phyloP scores from a whole-genome alignment of 2,888 invertebrate species.

The Diabrotica balteata region DNA sequence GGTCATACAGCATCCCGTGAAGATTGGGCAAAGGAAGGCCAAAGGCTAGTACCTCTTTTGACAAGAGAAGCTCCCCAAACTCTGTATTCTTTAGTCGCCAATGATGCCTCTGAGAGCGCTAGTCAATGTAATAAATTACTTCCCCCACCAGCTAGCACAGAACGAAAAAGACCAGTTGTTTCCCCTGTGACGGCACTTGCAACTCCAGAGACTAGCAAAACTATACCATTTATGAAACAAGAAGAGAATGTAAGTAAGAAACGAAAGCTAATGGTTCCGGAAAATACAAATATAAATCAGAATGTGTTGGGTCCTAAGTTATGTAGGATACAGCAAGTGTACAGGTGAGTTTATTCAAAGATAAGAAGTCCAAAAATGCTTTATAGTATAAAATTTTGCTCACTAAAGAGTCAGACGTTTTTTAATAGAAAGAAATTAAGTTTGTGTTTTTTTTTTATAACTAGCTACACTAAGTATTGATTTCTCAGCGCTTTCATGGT shows the following conservation, averaged over 20 bases:
- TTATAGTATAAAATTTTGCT: too few species aligned
- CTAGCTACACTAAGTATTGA: too few species aligned
- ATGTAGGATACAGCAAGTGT: constrained; percentile 58
- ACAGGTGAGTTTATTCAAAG: constrained; percentile 48
- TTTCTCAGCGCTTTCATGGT: too few species aligned
- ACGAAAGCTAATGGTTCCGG: constrained; percentile 51
- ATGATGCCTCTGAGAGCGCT: constrained; percentile 74
- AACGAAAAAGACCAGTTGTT: constrained; percentile 53
- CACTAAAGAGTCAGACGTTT: too few species aligned
- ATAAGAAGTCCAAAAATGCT: too few species aligned
- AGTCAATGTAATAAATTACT: constrained; percentile 70
- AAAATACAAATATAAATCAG: constrained; percentile 54
- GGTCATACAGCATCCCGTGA: constrained; percentile 72
- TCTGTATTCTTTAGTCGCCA: constrained; percentile 82
- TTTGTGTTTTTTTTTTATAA: too few species aligned
- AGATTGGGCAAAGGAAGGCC: constrained; percentile 87
- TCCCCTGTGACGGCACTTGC: constrained; percentile 20
- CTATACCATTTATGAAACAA: constrained; percentile 52
- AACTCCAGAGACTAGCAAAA: constrained; percentile 41
- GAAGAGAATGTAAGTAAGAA: constrained; percentile 54
- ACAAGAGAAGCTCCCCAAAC: constrained; percentile 87
- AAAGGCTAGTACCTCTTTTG: constrained; percentile 81
- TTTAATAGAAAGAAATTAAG: too few species aligned
- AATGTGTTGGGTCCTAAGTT: constrained; percentile 57
- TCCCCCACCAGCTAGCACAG: constrained; percentile 62